A percentile compares a stretch with the other conserved stretches of the same genome.
phyloP scores from a whole-genome alignment of 1,140 invertebrate genomes.

The Cotesia glomerata region DNA sequence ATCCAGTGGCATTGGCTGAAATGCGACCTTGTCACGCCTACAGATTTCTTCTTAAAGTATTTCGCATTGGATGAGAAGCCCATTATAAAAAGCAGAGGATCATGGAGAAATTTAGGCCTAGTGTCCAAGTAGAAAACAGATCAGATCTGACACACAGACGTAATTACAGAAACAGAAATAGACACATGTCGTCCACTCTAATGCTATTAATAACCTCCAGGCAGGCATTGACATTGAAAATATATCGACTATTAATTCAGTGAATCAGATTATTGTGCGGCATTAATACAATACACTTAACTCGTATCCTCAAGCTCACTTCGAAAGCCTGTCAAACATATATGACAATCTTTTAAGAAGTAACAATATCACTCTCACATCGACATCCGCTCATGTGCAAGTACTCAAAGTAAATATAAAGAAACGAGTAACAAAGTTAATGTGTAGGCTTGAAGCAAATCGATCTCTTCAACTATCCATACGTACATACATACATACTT shows the following conservation, averaged over 20 bases:
- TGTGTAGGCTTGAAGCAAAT: constrained; percentile 21
- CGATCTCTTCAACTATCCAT: neutral
- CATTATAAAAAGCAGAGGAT: neutral
- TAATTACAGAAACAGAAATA: neutral
- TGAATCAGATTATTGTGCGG: constrained; percentile 13
- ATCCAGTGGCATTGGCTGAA: no score
- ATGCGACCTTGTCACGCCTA: constrained; percentile 4
- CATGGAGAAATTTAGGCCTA: constrained; percentile 16
- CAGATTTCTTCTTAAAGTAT: constrained; percentile 6
- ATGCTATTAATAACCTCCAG: constrained; percentile 21
- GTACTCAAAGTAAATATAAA: neutral
- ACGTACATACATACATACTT: neutral
- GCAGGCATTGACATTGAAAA: constrained; percentile 27
- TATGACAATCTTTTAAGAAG: constrained; percentile 2
- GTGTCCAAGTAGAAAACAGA: constrained; percentile 12
- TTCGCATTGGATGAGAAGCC: neutral
- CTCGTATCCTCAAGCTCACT: neutral
- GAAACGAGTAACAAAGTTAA: neutral
- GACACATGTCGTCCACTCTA: constrained; percentile 9
- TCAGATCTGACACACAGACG: neutral
- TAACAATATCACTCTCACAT: neutral
- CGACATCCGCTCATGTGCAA: no score
- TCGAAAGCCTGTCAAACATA: constrained; percentile 9
- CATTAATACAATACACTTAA: no score
- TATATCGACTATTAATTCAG: constrained; percentile 30